These are phyloP conservation scores for Mormyrus iriodes DNA, from an alignment of 2,113 vertebrate species.

Conservation along the genomic window DNA sequence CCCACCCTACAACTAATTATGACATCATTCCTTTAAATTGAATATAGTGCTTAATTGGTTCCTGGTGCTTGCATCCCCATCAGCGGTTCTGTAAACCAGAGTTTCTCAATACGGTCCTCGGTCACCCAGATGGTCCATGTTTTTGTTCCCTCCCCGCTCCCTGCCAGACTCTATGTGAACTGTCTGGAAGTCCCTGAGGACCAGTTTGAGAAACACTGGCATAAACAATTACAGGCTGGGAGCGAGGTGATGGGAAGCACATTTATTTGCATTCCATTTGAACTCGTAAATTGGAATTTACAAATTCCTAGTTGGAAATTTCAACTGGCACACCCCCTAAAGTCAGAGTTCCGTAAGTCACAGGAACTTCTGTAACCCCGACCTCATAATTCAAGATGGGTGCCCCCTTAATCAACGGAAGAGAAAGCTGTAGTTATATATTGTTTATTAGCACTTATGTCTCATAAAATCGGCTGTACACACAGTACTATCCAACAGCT, in stretches of 20 bases:
- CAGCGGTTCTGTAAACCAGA: not conserved
- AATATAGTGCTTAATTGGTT: constrained; percentile 5
- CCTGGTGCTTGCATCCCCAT: not conserved
- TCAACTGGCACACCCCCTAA: not conserved
- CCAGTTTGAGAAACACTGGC: not conserved
- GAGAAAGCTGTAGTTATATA: not conserved
- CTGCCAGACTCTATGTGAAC: not conserved
- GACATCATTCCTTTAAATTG: not conserved
- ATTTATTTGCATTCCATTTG: not conserved
- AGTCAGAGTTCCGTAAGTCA: not conserved
- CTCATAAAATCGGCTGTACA: not conserved
- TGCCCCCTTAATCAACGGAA: not conserved
- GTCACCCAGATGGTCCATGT: not conserved
- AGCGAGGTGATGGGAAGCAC: not conserved
- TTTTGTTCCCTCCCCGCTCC: not conserved
- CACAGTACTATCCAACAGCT: not conserved
- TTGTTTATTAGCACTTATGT: not conserved
- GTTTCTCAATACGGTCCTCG: not conserved
- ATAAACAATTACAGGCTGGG: not conserved
- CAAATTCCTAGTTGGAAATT: not conserved
- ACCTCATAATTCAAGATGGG: not conserved
- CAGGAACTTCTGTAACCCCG: not conserved
- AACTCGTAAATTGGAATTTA: not conserved
- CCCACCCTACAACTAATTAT: not conserved
- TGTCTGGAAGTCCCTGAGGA: not conserved